A percentile compares a stretch with the other conserved stretches of the same genome.
phyloP scores from a whole-genome alignment of 2,888 invertebrate species.

The Galerucella calmariensis region DNA sequence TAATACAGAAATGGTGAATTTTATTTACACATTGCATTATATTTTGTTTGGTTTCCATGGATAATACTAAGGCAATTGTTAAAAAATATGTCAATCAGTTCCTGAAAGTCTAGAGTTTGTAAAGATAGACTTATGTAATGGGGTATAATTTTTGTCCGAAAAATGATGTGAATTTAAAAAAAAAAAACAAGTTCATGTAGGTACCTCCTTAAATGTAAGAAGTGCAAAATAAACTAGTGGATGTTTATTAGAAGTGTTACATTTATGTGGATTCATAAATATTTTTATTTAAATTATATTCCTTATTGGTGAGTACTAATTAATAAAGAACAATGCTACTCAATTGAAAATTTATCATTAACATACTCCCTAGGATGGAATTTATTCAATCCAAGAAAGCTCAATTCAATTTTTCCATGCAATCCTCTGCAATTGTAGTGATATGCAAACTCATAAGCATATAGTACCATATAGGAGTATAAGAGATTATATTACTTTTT shows the following conservation, averaged over 20 bases:
- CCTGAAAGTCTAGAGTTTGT: no score
- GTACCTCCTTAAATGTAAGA: no score
- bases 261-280: neutral
- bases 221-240: no score
- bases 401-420: no score
- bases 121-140: neutral
- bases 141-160: neutral
- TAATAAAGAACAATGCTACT: neutral
- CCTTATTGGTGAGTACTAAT: neutral
- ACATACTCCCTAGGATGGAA: no score
- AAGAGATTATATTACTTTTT: no score
- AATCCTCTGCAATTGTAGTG: no score
- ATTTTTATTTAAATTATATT: neutral
- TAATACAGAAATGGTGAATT: neutral
- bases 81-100: neutral
- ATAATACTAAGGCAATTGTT: neutral
- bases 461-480: no score
- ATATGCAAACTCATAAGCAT: no score
- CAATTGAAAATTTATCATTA: neutral
- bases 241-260: no score
- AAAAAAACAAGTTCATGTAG: no score
- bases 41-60: slow-evolving; percentile 1
- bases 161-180: neutral
- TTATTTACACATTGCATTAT: neutral
- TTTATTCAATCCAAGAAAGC: no score